Conservation (phyloP, 2,113 vertebrate genomes). For the Caracal caracal region DNA sequence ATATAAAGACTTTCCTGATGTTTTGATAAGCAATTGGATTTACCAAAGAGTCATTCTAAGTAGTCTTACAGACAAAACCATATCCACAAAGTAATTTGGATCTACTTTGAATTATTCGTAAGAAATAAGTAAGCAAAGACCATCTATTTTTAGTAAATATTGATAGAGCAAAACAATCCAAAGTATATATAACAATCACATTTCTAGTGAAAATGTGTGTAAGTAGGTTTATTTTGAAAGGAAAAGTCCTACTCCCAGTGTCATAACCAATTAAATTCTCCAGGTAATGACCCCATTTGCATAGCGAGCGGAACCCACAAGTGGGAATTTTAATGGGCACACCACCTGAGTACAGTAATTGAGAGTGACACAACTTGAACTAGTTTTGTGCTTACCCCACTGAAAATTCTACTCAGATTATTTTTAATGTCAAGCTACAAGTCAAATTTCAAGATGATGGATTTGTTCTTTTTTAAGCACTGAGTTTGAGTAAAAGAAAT, state of each 20-base stretch:
- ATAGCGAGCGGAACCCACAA: slow-evolving; percentile 93
- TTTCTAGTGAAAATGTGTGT: slow-evolving; percentile 89
- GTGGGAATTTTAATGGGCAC: slow-evolving; percentile 95
- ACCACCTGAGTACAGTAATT: slow-evolving; percentile 95
- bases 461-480: slow-evolving; percentile 94
- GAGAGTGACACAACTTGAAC: slow-evolving; percentile 96
- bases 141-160: slow-evolving; percentile 87
- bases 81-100: slow-evolving; percentile 77
- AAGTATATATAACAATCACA: slow-evolving; percentile 86
- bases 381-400: slow-evolving; percentile 91
- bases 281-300: slow-evolving; percentile 97
- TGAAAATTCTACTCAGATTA: slow-evolving; percentile 94
- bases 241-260: slow-evolving; percentile 90
- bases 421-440: slow-evolving; percentile 94
- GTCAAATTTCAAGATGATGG: slow-evolving; percentile 94
- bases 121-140: slow-evolving; percentile 79
- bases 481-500: slow-evolving; percentile 89
- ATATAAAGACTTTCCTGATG: slow-evolving; percentile 53
- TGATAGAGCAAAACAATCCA: slow-evolving; percentile 87
- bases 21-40: slow-evolving; percentile 69
- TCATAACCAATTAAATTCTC: slow-evolving; percentile 97
- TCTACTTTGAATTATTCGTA: slow-evolving; percentile 80
- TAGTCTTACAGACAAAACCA: slow-evolving; percentile 68
- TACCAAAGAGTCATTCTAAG: slow-evolving; percentile 68
- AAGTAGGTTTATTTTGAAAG: slow-evolving; percentile 92